Evolutionary conservation across 2,888 invertebrate genomes (phyloP).

Genomic region (Callyntrura sp.): DNA sequence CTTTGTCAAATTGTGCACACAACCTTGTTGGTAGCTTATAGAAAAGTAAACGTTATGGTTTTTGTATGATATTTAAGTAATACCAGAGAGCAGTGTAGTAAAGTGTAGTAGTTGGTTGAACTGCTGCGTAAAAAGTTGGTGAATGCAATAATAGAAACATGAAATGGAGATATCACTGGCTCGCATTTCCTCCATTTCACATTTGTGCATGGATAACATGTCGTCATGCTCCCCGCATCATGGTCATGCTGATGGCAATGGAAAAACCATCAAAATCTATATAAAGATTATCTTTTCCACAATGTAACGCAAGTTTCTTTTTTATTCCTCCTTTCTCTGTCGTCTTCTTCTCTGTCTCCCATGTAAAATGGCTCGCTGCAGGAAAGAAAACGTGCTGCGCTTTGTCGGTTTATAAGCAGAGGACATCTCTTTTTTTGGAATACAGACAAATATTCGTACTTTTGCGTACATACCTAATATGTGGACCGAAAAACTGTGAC

Average conservation of each 20-base stretch:
- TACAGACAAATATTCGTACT: background rate
- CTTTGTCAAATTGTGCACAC: background rate
- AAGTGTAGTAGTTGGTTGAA: too few relatives aligned
- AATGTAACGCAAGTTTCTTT: background rate
- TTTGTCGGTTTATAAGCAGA: slow-evolving; percentile 1
- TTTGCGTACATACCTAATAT: background rate
- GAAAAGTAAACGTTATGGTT: background rate
- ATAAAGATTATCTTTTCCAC: background rate
- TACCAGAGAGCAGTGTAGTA: too few relatives aligned
- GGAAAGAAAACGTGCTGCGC: slow-evolving; percentile 20
- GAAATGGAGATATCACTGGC: slow-evolving; percentile 41
- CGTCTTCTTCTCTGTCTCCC: too few relatives aligned
- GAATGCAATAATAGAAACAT: slow-evolving; percentile 67
- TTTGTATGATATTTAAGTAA: background rate
- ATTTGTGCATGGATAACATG: slow-evolving; percentile 50
- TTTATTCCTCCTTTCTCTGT: too few relatives aligned
- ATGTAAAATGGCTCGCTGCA: background rate
- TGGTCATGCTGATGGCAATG: slow-evolving; percentile 28
- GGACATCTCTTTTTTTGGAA: background rate
- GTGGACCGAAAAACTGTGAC: background rate
- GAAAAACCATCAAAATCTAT: slow-evolving; percentile 23
- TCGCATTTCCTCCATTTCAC: slow-evolving; percentile 61
- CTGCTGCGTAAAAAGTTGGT: slow-evolving; percentile 15
- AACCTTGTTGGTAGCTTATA: background rate
- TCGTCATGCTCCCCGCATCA: slow-evolving; percentile 46